Conservation (phyloP, 2,888 invertebrate species). For the Cheiracanthium punctorium region DNA sequence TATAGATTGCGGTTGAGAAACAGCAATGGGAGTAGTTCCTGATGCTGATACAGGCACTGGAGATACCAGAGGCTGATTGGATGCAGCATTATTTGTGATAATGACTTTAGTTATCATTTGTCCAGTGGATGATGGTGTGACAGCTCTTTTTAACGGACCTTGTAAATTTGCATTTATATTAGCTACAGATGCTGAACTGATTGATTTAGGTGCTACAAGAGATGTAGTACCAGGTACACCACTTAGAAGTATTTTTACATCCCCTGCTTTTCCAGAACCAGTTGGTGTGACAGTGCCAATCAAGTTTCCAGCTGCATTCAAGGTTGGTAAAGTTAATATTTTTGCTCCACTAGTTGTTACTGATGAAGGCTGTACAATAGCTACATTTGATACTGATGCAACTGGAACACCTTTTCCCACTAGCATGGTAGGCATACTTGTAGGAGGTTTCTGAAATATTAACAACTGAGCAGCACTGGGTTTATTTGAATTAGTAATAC, state of each 20-base stretch:
- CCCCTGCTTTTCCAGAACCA: conserved; percentile 30
- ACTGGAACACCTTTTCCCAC: conserved; percentile 33
- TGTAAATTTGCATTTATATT: conserved; percentile 19
- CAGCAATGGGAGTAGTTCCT: conserved; percentile 38
- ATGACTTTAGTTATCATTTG: conserved; percentile 71
- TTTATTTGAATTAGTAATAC: conserved; percentile 36
- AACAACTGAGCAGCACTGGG: conserved; percentile 33
- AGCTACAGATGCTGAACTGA: conserved; percentile 20
- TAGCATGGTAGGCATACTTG: conserved; percentile 29
- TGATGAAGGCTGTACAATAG: conserved; percentile 42
- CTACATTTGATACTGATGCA: conserved; percentile 45
- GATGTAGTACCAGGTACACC: conserved; percentile 31
- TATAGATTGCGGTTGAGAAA: conserved; percentile 68
- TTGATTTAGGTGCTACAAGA: conserved; percentile 42
- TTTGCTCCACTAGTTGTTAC: conserved; percentile 32
- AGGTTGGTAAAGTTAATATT: conserved; percentile 73
- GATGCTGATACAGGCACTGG: conserved; percentile 64
- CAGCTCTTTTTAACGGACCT: conserved; percentile 56
- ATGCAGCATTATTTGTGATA: conserved; percentile 75
- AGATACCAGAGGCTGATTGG: conserved; percentile 73
- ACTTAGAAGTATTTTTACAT: conserved; percentile 54
- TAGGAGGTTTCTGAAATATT: conserved; percentile 52
- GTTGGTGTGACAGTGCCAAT: conserved; percentile 32
- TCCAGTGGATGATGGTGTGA: conserved; percentile 50
- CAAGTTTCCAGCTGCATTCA: conserved; percentile 44